phyloP scores from a whole-genome alignment of 2,113 vertebrate genomes.

The Crotophaga sulcirostris region DNA sequence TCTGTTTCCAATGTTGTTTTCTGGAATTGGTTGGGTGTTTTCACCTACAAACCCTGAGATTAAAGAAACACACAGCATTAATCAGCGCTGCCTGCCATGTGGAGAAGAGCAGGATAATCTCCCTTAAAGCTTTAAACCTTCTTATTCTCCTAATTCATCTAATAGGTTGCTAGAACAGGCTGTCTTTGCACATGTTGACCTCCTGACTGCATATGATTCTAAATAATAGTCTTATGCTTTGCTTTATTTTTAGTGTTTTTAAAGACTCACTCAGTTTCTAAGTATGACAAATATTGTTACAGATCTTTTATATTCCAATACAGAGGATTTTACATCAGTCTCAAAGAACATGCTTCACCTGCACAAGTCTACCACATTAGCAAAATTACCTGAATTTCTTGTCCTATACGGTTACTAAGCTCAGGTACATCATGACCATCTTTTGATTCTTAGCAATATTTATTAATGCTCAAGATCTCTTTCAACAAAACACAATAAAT shows the following conservation, averaged over 20 bases:
- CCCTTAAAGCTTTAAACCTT: conserved; percentile 66
- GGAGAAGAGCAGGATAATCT: conserved; percentile 58
- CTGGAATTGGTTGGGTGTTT: conserved; percentile 86
- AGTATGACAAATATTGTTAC: background rate
- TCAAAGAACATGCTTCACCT: background rate
- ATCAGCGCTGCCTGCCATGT: conserved; percentile 45
- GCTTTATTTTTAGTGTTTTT: background rate
- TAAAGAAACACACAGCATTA: conserved; percentile 56
- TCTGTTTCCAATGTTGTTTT: conserved; percentile 90
- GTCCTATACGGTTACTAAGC: background rate
- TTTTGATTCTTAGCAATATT: background rate
- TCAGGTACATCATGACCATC: background rate
- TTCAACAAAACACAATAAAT: background rate
- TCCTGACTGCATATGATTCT: conserved; percentile 18
- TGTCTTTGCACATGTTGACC: conserved; percentile 58
- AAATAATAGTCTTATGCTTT: background rate
- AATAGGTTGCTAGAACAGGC: conserved; percentile 64
- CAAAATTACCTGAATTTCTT: background rate
- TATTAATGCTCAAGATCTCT: background rate
- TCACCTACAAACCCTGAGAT: conserved; percentile 88
- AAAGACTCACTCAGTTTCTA: background rate
- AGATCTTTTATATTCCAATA: background rate
- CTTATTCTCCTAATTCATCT: conserved; percentile 72
- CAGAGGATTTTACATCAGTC: background rate
- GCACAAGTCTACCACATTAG: background rate